These are phyloP conservation scores for Altica lythri DNA, from an alignment of 2,888 invertebrate species.

Conservation along the genomic window DNA sequence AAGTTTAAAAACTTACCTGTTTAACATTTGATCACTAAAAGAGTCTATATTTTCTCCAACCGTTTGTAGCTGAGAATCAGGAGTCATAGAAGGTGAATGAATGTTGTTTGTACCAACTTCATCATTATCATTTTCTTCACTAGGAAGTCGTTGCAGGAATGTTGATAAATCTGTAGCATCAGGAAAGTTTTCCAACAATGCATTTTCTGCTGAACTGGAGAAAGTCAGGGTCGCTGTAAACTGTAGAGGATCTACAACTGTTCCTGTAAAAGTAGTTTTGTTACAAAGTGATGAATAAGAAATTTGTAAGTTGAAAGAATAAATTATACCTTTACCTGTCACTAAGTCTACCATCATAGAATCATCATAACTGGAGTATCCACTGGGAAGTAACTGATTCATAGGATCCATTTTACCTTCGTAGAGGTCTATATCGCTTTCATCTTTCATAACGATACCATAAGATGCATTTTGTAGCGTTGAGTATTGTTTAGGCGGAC, in stretches of 20 bases:
- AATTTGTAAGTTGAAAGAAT: not conserved
- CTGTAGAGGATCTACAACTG: conserved; percentile 79
- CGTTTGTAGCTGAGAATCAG: conserved; percentile 63
- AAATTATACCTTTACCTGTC: conserved; percentile 18
- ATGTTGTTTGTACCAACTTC: conserved; percentile 68
- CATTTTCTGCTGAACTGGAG: conserved; percentile 76
- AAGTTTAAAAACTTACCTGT: too few species aligned
- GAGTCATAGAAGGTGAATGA: conserved; percentile 74
- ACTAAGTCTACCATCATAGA: conserved; percentile 72
- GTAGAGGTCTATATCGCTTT: conserved; percentile 73
- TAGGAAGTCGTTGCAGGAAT: conserved; percentile 73
- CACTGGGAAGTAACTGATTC: conserved; percentile 64
- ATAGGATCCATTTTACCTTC: conserved; percentile 73
- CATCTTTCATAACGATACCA: conserved; percentile 74
- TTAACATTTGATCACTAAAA: conserved; percentile 75
- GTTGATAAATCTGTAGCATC: conserved; percentile 79
- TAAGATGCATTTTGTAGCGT: conserved; percentile 82
- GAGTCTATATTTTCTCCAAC: conserved; percentile 68
- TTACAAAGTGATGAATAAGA: not conserved
- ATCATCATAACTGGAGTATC: conserved; percentile 63
- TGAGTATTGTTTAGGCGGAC: conserved; percentile 68
- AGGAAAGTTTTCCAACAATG: conserved; percentile 75
- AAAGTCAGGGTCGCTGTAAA: conserved; percentile 83
- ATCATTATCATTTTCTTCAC: conserved; percentile 64
- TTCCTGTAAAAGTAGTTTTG: conserved; percentile 59